phyloP scores from a whole-genome alignment of 2,797 vertebrate genomes.

The Limosa lapponica region DNA sequence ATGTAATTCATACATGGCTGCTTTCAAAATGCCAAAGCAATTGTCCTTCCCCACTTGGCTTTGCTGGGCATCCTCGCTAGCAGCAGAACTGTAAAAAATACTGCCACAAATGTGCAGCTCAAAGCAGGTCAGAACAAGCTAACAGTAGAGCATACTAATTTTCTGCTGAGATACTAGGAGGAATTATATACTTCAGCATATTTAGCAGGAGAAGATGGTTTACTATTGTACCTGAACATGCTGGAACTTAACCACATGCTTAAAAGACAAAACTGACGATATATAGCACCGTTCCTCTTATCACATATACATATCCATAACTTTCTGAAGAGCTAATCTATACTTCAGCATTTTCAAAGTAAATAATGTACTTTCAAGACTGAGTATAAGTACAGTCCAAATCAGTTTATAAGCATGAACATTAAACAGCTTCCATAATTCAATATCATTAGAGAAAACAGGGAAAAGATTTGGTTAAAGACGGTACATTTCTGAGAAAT shows the following conservation, averaged over 20 bases:
- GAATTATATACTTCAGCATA: slow-evolving; percentile 21
- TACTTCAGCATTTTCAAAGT: neutral
- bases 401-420: neutral
- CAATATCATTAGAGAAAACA: neutral
- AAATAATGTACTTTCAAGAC: neutral
- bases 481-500: neutral
- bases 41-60: neutral
- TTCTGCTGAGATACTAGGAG: neutral
- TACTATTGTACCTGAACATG: neutral
- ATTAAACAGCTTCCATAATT: neutral
- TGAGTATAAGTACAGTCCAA: neutral
- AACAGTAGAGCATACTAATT: neutral
- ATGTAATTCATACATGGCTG: neutral
- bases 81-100: neutral
- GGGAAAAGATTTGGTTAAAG: neutral
- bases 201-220: neutral
- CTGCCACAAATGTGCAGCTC: neutral
- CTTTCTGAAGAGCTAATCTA: neutral
- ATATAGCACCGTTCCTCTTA: neutral
- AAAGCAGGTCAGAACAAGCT: slow-evolving; percentile 34
- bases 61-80: neutral
- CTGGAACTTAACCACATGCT: neutral
- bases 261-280: neutral
- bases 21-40: neutral
- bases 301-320: fast-evolving